Evolutionary conservation across 2,797 vertebrate genomes (phyloP).

Genomic region (Anguilla megastoma): DNA sequence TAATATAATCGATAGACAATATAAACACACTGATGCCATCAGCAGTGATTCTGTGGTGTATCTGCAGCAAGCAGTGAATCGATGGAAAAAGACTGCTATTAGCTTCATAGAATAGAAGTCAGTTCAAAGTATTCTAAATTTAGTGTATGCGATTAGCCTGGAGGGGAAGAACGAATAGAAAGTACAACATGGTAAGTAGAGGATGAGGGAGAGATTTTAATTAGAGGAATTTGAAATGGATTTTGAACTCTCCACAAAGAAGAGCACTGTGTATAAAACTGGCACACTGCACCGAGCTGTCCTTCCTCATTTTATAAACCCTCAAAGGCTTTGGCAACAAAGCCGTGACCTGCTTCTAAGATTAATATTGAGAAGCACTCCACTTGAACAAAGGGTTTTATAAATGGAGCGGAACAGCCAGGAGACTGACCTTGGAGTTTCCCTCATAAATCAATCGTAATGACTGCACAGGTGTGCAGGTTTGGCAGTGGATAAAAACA

Average conservation of each 20-base stretch:
- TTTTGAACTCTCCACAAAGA: background rate
- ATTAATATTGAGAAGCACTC: background rate
- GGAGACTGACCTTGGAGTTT: conserved; percentile 3
- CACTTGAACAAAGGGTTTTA: background rate
- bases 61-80: background rate
- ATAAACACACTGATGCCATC: background rate
- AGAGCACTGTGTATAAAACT: background rate
- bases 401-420: background rate
- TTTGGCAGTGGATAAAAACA: background rate
- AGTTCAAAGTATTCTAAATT: background rate
- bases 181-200: background rate
- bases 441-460: background rate
- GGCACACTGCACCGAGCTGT: background rate
- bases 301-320: background rate
- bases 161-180: background rate
- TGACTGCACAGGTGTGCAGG: background rate
- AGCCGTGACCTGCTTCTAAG: background rate
- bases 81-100: background rate
- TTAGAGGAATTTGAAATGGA: background rate
- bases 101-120: background rate
- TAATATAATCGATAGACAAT: background rate
- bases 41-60: background rate
- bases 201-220: background rate
- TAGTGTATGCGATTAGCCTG: background rate
- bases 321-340: background rate